These are phyloP conservation scores for Pseudopipra pipra DNA, from an alignment of 2,113 vertebrate species.

Conservation along the genomic window DNA sequence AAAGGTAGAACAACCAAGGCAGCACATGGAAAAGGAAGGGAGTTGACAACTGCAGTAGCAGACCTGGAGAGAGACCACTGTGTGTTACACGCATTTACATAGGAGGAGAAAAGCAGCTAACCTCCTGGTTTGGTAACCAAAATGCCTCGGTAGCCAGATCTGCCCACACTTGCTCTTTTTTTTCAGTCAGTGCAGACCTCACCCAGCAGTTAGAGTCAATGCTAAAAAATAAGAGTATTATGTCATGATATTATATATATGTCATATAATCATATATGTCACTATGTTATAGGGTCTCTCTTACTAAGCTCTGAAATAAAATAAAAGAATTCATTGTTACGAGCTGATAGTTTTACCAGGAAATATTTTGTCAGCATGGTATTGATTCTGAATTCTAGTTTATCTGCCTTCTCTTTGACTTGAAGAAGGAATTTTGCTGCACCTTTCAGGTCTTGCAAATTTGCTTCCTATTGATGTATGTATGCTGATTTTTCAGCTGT, in stretches of 20 bases:
- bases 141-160: background rate
- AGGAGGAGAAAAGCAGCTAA: background rate
- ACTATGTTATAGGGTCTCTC: background rate
- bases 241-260: background rate
- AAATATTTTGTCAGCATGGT: background rate
- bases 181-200: background rate
- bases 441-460: background rate
- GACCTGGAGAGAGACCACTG: background rate
- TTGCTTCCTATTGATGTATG: background rate
- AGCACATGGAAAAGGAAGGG: background rate
- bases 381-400: background rate
- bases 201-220: background rate
- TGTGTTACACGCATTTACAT: background rate
- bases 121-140: background rate
- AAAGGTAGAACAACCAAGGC: background rate
- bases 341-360: background rate
- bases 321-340: background rate
- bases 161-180: background rate
- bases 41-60: background rate
- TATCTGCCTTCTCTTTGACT: background rate
- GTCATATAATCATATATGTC: background rate
- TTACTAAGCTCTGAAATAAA: background rate
- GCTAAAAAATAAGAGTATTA: background rate
- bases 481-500: background rate
- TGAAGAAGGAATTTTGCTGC: background rate